These are phyloP conservation scores for Dromius quadrimaculatus DNA, from an alignment of 2,888 invertebrate genomes.

Conservation along the genomic window DNA sequence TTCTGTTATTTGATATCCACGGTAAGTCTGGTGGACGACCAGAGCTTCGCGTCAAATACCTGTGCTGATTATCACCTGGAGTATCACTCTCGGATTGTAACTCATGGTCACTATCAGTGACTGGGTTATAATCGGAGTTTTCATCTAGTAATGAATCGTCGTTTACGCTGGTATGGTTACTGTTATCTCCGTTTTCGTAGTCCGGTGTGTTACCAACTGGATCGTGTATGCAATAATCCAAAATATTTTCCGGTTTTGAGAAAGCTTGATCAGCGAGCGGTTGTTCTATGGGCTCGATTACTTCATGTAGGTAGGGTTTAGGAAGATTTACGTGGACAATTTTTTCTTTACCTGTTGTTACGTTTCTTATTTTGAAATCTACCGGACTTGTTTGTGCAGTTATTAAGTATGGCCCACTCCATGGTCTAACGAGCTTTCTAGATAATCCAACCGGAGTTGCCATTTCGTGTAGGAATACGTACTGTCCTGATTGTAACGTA, in stretches of 20 bases:
- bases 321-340: neutral
- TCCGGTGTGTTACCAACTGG: no score
- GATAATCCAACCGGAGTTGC: neutral
- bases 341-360: neutral
- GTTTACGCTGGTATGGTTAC: neutral
- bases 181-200: neutral
- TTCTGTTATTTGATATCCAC: constrained; percentile 21
- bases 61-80: neutral
- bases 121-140: neutral
- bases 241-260: neutral
- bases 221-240: no score
- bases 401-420: neutral
- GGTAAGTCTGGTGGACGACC: constrained; percentile 27
- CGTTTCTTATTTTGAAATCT: neutral
- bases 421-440: neutral
- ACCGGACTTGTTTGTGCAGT: neutral
- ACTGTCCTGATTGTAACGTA: constrained; percentile 38
- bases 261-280: neutral
- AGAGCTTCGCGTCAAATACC: constrained; percentile 12
- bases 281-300: neutral
- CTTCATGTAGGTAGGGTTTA: neutral
- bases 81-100: neutral
- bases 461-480: neutral
- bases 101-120: neutral
- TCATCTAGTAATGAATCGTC: neutral